These are phyloP conservation scores for Bombyx mandarina DNA, from an alignment of 1,140 invertebrate genomes.

Conservation along the genomic window DNA sequence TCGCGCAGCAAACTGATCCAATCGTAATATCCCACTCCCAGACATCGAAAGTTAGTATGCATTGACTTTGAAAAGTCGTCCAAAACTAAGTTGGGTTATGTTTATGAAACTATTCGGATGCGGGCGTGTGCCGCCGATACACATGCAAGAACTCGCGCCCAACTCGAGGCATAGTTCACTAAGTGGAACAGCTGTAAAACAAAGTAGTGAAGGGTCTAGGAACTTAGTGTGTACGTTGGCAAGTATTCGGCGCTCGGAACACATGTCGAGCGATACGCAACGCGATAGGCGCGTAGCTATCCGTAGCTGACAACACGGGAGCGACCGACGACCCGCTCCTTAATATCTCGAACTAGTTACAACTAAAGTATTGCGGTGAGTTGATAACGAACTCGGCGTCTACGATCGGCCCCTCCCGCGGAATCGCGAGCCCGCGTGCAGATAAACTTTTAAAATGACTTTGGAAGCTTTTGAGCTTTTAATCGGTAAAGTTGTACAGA, in stretches of 20 bases:
- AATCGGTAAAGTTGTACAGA: constrained; percentile 73
- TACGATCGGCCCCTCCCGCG: constrained; percentile 29
- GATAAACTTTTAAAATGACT: constrained; percentile 74
- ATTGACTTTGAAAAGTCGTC: constrained; percentile 71
- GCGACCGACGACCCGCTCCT: constrained; percentile 56
- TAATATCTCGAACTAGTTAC: constrained; percentile 67
- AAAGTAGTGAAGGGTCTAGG: constrained; percentile 70
- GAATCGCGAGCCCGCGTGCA: constrained; percentile 47
- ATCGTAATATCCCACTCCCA: constrained; percentile 66
- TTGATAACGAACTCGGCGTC: constrained; percentile 61
- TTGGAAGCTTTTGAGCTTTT: constrained; percentile 74
- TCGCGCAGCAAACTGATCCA: constrained; percentile 64
- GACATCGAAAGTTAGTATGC: constrained; percentile 69
- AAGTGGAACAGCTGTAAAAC: constrained; percentile 71
- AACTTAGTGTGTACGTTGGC: constrained; percentile 61
- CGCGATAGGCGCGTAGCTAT: constrained; percentile 17
- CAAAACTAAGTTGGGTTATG: constrained; percentile 70
- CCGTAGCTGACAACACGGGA: constrained; percentile 19
- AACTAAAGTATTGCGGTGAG: constrained; percentile 61
- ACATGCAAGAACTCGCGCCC: constrained; percentile 67
- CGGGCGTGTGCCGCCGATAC: constrained; percentile 64
- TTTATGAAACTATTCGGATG: constrained; percentile 70
- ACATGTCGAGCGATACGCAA: constrained; percentile 39
- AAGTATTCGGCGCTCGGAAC: constrained; percentile 50
- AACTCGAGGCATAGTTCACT: constrained; percentile 68